Base-by-base conservation (phyloP, 2,113 vertebrate species). In the Salvelinus sp. region DNA sequence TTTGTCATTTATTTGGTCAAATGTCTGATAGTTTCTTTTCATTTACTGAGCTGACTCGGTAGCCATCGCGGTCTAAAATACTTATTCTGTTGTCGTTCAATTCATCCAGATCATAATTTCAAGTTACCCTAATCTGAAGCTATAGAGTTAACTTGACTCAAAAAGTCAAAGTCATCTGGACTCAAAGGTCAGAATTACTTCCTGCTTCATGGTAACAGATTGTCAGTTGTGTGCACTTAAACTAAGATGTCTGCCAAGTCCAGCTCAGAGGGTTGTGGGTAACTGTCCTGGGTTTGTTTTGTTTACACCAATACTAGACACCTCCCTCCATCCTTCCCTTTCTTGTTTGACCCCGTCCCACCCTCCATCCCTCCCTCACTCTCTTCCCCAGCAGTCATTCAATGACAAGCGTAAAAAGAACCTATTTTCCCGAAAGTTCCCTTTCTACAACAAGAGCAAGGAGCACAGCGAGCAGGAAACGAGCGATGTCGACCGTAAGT, bases 391-490 rank as follows among this genome's bases (percentile, higher is more conserved):
- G 94, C 95, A 95, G 91, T 94, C 93, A 92, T 90, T 95, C 93
- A 94, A 94, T 94, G 93, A 94, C 91, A 94, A 95, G 93, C 92
- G 91, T 94, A 95, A 93, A 95, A 94, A 94, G 93, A 94, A 93
- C 91, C 91, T 95, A 93, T 96, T 96, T 96, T 95, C 95, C 91
- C 94, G 94, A 95, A 96, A 96, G 92, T 96, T 96, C 85, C 92
- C 94, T 93, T 96, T 96, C 95, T 94, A 95, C 95, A 96, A 96
- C 95, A 96, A 96, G 95, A 96, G 92, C 95, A 96, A 96, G 95
- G 95, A 96, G 90, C 94, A 91, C 92, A 95, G 95, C 92, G 95
- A 96, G 88, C 93, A 94, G 90, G 95, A 96, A 93, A 95, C 95
- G 77, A 95, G 95, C 93, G 95, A 96, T 94, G 79, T 10, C 10